A percentile compares a stretch with the other conserved stretches of the same genome.
phyloP scores from a whole-genome alignment of 2,113 vertebrate genomes.

The Chloroceryle aenea region DNA sequence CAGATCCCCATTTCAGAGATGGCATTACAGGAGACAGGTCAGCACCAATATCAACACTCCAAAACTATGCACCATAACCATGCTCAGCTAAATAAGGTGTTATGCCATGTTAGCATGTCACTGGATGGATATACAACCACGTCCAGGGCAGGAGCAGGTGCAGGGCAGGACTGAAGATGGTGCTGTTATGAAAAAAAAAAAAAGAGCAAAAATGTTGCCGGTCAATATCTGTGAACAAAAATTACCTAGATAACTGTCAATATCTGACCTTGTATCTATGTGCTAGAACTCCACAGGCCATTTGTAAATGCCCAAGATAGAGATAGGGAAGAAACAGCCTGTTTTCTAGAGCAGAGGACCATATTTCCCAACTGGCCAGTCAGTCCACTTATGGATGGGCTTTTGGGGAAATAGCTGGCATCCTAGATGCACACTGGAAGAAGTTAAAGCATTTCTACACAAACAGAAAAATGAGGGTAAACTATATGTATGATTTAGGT shows the following conservation, averaged over 20 bases:
- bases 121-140: fast-evolving
- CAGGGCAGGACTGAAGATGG: background rate
- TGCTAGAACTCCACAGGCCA: background rate
- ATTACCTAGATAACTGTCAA: background rate
- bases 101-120: fast-evolving
- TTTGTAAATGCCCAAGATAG: background rate
- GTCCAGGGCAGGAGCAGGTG: background rate
- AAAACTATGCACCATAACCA: background rate
- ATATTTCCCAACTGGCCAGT: background rate
- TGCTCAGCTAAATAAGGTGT: background rate
- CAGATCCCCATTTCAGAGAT: background rate
- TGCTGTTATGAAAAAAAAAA: background rate
- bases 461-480: background rate
- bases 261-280: background rate
- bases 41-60: background rate
- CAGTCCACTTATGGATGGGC: fast-evolving
- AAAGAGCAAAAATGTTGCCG: background rate
- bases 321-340: background rate
- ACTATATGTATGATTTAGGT: background rate
- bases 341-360: background rate
- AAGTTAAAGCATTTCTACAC: background rate
- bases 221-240: background rate
- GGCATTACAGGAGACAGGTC: background rate
- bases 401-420: background rate
- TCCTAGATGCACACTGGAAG: background rate